Base-by-base conservation (phyloP, 2,113 vertebrate species). In the Cochlearius cochlearius region DNA sequence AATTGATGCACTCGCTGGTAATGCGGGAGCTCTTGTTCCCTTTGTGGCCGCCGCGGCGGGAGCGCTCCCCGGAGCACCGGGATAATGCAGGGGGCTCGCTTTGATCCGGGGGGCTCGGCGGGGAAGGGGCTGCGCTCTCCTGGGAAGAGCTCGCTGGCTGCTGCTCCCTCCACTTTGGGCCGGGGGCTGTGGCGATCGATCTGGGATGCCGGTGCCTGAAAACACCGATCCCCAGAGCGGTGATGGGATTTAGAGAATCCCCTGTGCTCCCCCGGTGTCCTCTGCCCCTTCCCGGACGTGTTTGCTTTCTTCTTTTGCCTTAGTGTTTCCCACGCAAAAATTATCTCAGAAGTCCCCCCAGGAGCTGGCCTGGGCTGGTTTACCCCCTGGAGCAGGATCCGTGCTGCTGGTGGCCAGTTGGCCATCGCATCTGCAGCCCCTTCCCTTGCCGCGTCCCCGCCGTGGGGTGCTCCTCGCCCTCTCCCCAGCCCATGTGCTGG, bases 1-100 rank as follows among this genome's bases (percentile, higher is more conserved):
- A 97, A 97, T 95, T 94, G 92, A 92, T 96, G 95, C 91, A 81
- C 91, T 93, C 34, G 64, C 86, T 96, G 68, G 71, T 79, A 58
- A 95, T 91, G 93, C 93, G 73, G 89, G 87, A 97, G 74, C 96
- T 87, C 97, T 97, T 96, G 96, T 96, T 96, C 96, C 78, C 93
- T 91, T 97, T 96, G 95, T 96, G 73, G 74, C 71, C 0, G 32
- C 81, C 85, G 0, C 78, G 78, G 95, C 58, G 26, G 93, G 97
- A 96, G 95, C 21, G 4, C 86, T 90, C 92, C 23, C 9, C 4
- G 2, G 90, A 96, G 96, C 94, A 77, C 64, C 11, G 1, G 90
- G 60, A 96, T 84, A 96, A 93, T 86, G 62, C 82, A 1, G 2
- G 2, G 79, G 36, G 55, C 79, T 59, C 0, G 10, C 95, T 96